Percentiles rank a stretch among this genome's conserved stretches.
phyloP scores from a whole-genome alignment of 2,888 invertebrate species.

The Lithophane semibrunnea region DNA sequence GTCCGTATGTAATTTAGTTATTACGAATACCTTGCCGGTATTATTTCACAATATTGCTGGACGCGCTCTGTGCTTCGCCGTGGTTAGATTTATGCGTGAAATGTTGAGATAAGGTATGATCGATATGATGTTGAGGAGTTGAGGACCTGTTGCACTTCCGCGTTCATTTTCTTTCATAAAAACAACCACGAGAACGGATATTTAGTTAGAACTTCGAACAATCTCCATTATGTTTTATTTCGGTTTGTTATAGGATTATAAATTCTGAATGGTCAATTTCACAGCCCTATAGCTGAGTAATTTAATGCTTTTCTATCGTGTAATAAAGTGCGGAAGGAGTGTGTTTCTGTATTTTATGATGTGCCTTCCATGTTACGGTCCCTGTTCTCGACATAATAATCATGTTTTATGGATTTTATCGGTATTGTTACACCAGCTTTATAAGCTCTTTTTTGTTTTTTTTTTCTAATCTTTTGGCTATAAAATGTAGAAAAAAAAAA shows the following conservation, averaged over 20 bases:
- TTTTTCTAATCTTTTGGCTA: constrained; percentile 14
- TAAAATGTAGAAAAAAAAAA: neutral
- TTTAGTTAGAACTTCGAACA: neutral
- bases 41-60: constrained; percentile 58
- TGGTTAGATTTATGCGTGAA: constrained; percentile 49
- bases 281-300: neutral
- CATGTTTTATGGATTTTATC: constrained; percentile 23
- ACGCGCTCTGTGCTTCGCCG: constrained; percentile 33
- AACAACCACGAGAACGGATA: neutral
- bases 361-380: constrained; percentile 4
- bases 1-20: constrained; percentile 75
- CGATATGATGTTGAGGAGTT: constrained; percentile 24
- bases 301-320: neutral
- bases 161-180: constrained; percentile 20
- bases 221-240: too few relatives aligned
- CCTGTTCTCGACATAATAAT: constrained; percentile 13
- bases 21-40: constrained; percentile 66
- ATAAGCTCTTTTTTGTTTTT: neutral
- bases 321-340: constrained; percentile 4
- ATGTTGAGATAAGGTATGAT: constrained; percentile 45
- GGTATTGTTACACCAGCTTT: constrained; percentile 8
- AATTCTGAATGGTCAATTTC: neutral
- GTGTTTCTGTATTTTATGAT: constrained; percentile 18
- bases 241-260: neutral
- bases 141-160: constrained; percentile 48